Evolutionary conservation across 2,888 invertebrate species (phyloP).

Genomic region (Lamproptera curius): DNA sequence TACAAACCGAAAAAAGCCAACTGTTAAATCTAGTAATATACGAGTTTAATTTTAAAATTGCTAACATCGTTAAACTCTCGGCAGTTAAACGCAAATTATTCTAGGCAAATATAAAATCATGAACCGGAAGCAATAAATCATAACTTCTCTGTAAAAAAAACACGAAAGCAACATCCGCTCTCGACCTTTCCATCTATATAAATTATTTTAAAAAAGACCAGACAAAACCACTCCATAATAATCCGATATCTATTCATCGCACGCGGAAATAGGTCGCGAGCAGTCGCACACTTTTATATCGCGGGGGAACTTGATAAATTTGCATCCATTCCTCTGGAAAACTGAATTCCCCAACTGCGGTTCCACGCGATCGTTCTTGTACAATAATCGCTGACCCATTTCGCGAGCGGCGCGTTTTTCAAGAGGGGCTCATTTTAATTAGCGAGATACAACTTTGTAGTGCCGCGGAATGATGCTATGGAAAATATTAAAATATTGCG

Average conservation of each 20-base stretch:
- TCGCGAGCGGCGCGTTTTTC: background rate
- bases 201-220: background rate
- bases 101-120: too few relatives aligned
- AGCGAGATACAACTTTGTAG: background rate
- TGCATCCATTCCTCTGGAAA: conserved; percentile 11
- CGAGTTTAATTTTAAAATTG: too few relatives aligned
- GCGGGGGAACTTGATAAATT: too few relatives aligned
- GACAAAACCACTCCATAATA: background rate
- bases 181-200: background rate
- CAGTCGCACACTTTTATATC: too few relatives aligned
- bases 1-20: too few relatives aligned
- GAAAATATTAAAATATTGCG: background rate
- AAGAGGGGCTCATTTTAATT: conserved; percentile 5
- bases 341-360: background rate
- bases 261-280: background rate
- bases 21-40: too few relatives aligned
- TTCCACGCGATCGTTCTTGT: background rate
- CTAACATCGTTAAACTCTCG: too few relatives aligned
- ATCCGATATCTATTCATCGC: too few relatives aligned
- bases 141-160: too few relatives aligned
- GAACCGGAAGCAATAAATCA: too few relatives aligned
- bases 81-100: too few relatives aligned
- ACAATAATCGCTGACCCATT: conserved; percentile 15
- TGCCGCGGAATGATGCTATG: background rate
- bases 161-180: too few relatives aligned